Percentiles rank a stretch among this genome's conserved stretches.
Conservation (phyloP, 2,797 vertebrate species). For the Glyptemys insculpta region DNA sequence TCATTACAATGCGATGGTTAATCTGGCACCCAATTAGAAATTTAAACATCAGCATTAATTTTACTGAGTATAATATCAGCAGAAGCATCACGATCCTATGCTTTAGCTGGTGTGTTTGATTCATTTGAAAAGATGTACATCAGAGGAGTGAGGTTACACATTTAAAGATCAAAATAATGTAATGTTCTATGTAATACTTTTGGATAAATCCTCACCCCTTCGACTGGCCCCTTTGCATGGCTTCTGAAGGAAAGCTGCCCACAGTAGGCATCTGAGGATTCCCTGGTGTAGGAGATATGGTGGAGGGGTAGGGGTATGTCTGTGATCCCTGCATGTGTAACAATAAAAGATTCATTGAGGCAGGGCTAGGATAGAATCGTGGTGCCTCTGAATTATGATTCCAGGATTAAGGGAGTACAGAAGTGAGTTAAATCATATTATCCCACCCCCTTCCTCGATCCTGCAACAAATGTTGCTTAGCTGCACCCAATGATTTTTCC, state of each 20-base stretch:
- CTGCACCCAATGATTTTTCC: background rate
- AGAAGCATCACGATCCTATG: background rate
- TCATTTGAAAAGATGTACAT: background rate
- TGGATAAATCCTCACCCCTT: background rate
- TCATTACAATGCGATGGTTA: background rate
- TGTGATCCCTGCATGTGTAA: background rate
- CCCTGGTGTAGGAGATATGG: background rate
- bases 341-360: too few species aligned
- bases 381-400: background rate
- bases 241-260: background rate
- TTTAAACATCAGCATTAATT: background rate
- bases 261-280: background rate
- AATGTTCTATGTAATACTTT: background rate
- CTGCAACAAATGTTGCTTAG: background rate
- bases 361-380: background rate
- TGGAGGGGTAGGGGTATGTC: background rate
- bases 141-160: background rate
- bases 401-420: background rate
- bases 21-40: background rate
- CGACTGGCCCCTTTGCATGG: background rate
- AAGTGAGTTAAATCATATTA: background rate
- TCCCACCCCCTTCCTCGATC: background rate
- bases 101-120: background rate
- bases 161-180: background rate
- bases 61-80: background rate